Evolutionary conservation across 2,113 vertebrate genomes (phyloP).

Genomic region (Ptyas mucosa): DNA sequence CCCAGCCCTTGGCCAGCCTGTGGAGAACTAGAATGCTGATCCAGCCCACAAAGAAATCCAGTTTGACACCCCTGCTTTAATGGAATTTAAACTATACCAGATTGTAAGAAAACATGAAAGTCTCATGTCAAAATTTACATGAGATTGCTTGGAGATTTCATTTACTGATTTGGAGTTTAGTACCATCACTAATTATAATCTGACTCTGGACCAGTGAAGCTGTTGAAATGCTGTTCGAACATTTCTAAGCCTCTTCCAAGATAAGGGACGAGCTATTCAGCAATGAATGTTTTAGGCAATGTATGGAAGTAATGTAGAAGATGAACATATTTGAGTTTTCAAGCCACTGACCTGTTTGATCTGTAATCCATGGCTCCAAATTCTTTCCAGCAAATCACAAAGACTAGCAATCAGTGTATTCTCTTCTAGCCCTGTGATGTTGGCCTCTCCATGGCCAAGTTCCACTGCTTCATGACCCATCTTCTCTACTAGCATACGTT

Average conservation of each 20-base stretch:
- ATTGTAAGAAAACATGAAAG: neutral
- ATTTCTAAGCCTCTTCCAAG: neutral
- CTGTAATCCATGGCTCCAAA: slow-evolving; percentile 95
- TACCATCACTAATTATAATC: neutral
- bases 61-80: too few relatives aligned
- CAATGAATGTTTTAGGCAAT: neutral
- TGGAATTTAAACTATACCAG: neutral
- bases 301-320: neutral
- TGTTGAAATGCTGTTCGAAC: neutral
- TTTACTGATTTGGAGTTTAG: neutral
- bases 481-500: slow-evolving; percentile 95
- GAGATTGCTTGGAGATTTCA: neutral
- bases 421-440: slow-evolving; percentile 91
- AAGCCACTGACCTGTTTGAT: slow-evolving; percentile 84
- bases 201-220: neutral
- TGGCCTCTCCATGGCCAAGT: slow-evolving; percentile 90
- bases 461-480: slow-evolving; percentile 95
- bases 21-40: too few relatives aligned
- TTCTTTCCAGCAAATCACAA: slow-evolving; percentile 94
- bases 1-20: rapidly evolving
- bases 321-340: neutral
- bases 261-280: neutral
- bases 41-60: too few relatives aligned
- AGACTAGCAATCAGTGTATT: slow-evolving; percentile 93
- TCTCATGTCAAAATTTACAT: neutral